Evolutionary conservation across 2,888 invertebrate genomes (phyloP), one percentile per base, ranked within the genome.

Genomic region (Leptinotarsa haldemani): DNA sequence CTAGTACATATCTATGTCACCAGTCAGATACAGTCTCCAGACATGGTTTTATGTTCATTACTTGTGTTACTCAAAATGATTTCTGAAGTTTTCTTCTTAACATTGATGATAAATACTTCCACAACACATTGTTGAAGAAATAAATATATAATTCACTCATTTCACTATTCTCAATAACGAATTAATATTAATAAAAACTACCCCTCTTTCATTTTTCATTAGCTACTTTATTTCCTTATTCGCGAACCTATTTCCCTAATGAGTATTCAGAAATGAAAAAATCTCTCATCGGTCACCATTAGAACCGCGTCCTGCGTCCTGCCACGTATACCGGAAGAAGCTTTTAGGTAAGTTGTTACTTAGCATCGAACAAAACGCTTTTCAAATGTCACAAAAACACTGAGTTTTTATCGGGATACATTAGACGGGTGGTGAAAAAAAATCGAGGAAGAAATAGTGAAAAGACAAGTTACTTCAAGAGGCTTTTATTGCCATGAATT

Each of bases 391-490:
- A 52, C n/a, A 50, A 48, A 48, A 52, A 48, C 25, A n/a, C 47
- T 46, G 16, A 30, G 46, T 68, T 68, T 68, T 58, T 56, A 68
- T 56, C 68, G 20, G 56, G 68, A 68, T 56, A 47, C 68, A 68
- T 68, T 68, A 68, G 68, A 56, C 56, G 68, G 56, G 46, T 30
- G 15, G 46, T 22, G 48, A 22, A 53, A 68, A 61, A 61, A n/a
- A 56, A 18, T 46, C 13, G 18, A 52, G 18, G 16, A 67, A 67
- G 53, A 67, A 53, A 53, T 40, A 16, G 52, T 22, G 52, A 18
- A 18, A 56, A 68, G 56, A 68, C 68, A 56, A 68, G 68, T 46
- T 46, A 68, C 68, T 68, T 68, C 20, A 56, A 68, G 68, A 58
- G 56, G 58, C 68, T 68, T 68, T 68, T 68, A 68, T 46, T 56